Base-by-base conservation (phyloP, 1,140 invertebrate genomes). In the Drosophila arizonae region DNA sequence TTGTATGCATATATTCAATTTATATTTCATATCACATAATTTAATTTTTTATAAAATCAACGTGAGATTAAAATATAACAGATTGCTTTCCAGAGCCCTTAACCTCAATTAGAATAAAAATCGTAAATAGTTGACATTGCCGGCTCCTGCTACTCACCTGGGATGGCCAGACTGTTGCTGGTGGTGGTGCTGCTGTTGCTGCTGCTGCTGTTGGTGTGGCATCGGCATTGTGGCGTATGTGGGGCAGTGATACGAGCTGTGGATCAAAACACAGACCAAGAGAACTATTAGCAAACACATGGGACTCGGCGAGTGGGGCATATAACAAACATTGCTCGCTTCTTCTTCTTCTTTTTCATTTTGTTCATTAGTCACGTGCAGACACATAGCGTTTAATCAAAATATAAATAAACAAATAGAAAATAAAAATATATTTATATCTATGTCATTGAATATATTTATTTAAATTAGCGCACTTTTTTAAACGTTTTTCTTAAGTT, bases 191-290 rank as follows among this genome's bases (percentile, higher is more conserved):
- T 81, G 77, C n/a, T 76, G 80, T 57, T 79, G 79, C n/a, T 82
- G 79, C 21, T 90, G 73, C 21, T 58, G 72, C 15, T 72, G 70
- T 41, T 79, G 85, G n/a, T 80, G 76, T 15, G 84, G 86, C 58
- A 72, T 78, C 36, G 71, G 90, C 84, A 87, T 79, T 51, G 86
- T 79, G 68, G 88, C 81, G 52, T 91, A 91, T 6, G 85, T 79
- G 64, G 89, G 89, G 81, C 85, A 90, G 80, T 91, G 90, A 73
- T 91, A 90, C 60, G 84, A 80, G 79, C 90, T 91, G 75, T 77
- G 81, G 62, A 77, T 17, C 66, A 87, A 50, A 63, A 48, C 41
- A 61, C 15, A 58, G 10, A 52, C 8, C 24, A 11, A 17, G 21
- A 26, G 15, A 3, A 39, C 45, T 77, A 46, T 82, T 76, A 87